Evolutionary conservation across 2,888 invertebrate genomes (phyloP), one percentile per base, ranked within the genome.

Genomic region (Aporophyla lueneburgensis): DNA sequence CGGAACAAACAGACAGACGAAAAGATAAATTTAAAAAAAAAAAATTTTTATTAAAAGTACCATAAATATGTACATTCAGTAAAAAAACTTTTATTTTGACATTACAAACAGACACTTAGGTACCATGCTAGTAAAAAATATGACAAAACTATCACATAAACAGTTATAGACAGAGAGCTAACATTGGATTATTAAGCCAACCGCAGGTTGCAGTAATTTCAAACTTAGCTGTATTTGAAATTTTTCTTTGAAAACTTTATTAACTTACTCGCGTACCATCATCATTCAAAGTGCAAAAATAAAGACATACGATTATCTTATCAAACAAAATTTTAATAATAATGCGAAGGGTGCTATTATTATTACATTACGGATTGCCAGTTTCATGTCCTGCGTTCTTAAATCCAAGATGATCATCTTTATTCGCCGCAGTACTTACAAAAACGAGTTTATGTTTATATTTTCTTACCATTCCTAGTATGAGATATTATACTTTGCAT

Each of bases 271-370:
- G 21, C 46, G 33, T 70, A 14, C 14, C 14, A 49, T 62, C 16
- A 19, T 69, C 14, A 24, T 21, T 10, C 16, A 33, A 66, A 49
- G 27, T 21, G 40, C 9, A 81, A 65, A 24, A 7, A 7, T 33
- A 19, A 21, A 67, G 12, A 24, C 21, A 27, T 16, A 21, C 21
- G 46, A 69, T 56, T 65, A 77, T 69, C 9, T 49, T 80, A 63
- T n/a, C 58, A 53, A 84, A 21, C 40, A 61, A 53, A 63, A 70
- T 69, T 80, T 53, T 6, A 43, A 63, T 43, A 33, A 66, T 49
- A 74, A 68, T 73, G 67, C 43, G 73, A 85, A 73, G 68, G 73
- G 12, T 53, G 21, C n/a, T 14, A 81, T 74, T 81, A 76, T 61
- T 69, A 3, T 58, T 49, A 2, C 40, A 69, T 74, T 81, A 74